Conservation (phyloP, 2,113 vertebrate genomes). For the Bubo blakistoni region DNA sequence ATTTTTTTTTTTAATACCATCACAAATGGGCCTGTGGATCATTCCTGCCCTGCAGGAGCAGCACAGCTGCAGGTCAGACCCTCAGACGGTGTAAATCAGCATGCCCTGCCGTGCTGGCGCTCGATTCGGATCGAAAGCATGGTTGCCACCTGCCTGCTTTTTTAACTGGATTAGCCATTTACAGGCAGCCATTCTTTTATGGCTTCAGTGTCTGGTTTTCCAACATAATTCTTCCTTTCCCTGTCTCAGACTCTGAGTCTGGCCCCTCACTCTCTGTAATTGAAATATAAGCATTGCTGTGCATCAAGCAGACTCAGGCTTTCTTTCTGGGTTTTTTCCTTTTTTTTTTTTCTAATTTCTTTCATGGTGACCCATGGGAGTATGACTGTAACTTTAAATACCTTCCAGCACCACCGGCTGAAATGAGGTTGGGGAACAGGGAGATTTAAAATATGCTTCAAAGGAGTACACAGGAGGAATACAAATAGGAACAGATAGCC, state of each 20-base stretch:
- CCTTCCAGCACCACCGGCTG: constrained; percentile 10
- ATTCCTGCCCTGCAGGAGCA: background rate
- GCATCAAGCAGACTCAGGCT: background rate
- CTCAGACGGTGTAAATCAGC: rapidly evolving
- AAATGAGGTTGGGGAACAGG: constrained; percentile 31
- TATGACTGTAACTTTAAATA: constrained; percentile 35
- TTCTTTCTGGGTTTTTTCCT: background rate
- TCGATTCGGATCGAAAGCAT: rapidly evolving
- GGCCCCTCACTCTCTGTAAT: constrained; percentile 8
- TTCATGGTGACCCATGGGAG: constrained; percentile 20
- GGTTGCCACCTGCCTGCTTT: constrained; percentile 18
- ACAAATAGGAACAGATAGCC: constrained; percentile 10
- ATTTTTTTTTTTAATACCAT: background rate
- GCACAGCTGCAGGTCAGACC: background rate
- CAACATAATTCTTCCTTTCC: constrained; percentile 50
- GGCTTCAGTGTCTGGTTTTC: constrained; percentile 60
- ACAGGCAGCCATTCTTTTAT: constrained; percentile 34
- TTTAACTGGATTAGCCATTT: constrained; percentile 27
- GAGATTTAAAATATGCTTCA: constrained; percentile 44
- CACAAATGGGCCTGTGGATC: background rate
- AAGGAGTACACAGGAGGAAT: constrained; percentile 7
- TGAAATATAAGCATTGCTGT: constrained; percentile 1
- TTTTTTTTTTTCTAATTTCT: background rate
- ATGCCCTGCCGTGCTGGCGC: rapidly evolving
- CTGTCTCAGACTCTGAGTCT: constrained; percentile 19